These are phyloP conservation scores for Oreochromis niloticus DNA, from an alignment of 2,113 vertebrate species.

Conservation along the genomic window DNA sequence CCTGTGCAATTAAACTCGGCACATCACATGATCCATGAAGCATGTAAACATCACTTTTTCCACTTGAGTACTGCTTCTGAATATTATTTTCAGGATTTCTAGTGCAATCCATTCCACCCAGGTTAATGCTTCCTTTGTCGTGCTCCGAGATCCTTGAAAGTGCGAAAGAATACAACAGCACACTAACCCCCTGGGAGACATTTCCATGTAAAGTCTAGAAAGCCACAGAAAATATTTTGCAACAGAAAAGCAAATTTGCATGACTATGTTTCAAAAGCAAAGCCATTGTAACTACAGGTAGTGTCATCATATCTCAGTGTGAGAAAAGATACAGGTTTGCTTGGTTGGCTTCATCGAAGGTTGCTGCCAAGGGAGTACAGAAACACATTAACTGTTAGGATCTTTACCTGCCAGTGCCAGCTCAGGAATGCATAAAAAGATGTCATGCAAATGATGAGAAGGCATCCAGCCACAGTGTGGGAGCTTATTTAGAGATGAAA, in stretches of 20 bases:
- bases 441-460: conserved; percentile 7
- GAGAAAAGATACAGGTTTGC: neutral
- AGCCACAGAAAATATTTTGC: neutral
- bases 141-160: neutral
- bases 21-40: conserved; percentile 43
- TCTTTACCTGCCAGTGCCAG: neutral
- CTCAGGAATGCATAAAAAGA: conserved; percentile 31
- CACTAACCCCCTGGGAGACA: neutral
- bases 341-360: neutral
- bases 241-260: neutral
- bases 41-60: conserved; percentile 52
- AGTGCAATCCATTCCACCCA: conserved; percentile 10
- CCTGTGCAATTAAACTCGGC: conserved; percentile 46
- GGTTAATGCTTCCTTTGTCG: conserved; percentile 8
- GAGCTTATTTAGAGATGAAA: conserved; percentile 2
- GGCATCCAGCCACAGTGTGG: conserved; percentile 21
- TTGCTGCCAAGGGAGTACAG: neutral
- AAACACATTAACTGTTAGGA: neutral
- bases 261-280: neutral
- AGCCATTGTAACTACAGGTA: neutral
- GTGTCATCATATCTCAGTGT: neutral
- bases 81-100: conserved; percentile 1
- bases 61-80: conserved; percentile 27
- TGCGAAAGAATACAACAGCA: neutral
- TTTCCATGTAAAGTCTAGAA: neutral